Conservation (phyloP, 2,797 vertebrate genomes). For the Cryptoblepharus egeriae region DNA sequence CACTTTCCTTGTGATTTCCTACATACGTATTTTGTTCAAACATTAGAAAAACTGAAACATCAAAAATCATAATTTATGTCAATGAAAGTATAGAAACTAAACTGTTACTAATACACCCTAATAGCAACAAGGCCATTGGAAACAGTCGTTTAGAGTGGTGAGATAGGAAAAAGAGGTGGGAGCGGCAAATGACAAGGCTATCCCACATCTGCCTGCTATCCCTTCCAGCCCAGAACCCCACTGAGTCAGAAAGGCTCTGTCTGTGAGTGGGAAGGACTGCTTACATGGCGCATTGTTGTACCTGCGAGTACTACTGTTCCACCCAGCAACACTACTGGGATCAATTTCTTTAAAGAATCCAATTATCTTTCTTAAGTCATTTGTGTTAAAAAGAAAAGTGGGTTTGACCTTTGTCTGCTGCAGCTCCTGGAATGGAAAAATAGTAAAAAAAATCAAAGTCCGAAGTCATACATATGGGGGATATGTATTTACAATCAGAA, state of each 20-base stretch:
- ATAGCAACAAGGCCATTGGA: too few species aligned
- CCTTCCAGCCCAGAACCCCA: too few species aligned
- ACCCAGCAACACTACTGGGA: too few species aligned
- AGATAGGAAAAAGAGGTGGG: too few species aligned
- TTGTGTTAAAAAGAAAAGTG: background rate
- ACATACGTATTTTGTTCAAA: background rate
- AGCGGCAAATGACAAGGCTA: too few species aligned
- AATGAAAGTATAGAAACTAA: background rate
- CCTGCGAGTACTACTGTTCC: too few species aligned
- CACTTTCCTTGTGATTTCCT: background rate
- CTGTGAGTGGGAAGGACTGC: too few species aligned
- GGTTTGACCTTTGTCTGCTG: background rate
- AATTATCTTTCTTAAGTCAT: background rate
- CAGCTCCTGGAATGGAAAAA: background rate
- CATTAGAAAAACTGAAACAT: background rate
- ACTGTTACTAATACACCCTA: too few species aligned
- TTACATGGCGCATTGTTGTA: too few species aligned
- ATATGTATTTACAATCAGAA: slow-evolving; percentile 5
- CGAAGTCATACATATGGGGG: background rate
- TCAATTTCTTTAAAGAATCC: background rate
- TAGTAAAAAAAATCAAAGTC: background rate
- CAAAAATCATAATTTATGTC: background rate
- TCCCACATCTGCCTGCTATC: too few species aligned
- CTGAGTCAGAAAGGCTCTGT: too few species aligned
- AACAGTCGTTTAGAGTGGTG: too few species aligned